Evolutionary conservation across 2,888 invertebrate genomes (phyloP), one percentile per base, ranked within the genome.

Genomic region (Brachyptera putata): DNA sequence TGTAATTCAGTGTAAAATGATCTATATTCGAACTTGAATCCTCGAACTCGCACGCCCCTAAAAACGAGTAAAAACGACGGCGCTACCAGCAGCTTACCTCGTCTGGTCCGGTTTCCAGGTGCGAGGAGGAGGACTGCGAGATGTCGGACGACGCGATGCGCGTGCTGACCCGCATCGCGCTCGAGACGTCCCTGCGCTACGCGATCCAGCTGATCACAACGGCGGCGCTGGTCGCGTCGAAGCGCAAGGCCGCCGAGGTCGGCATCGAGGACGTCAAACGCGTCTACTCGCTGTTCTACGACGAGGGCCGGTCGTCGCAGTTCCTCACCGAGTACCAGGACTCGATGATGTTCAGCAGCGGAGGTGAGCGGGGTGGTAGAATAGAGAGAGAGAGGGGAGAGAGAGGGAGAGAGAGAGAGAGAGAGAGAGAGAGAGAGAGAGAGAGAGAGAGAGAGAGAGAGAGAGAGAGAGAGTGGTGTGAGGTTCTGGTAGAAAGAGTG

Each of bases 121-220:
- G 95, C 72, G 96, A 98, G 71, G 99, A 99, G 70, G 99, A 99
- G 72, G 97, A 98, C 73, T 96, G 96, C 66, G 91, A 95, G 70
- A 90, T 99, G 85, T 86, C 89, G 0, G 85, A 86, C 1, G 95
- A 95, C 73, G 98, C 96, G 0, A 71, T 98, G 58, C 86, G 87
- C 0, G 91, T 98, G 7, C 79, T 99, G 37, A 95, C 97, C 0
- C 84, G 92, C 57, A 94, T 99, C 43, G 95, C 95, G 1, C 84
- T 87, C 11, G 95, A 95, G 72, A 95, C 97, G 0, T 95, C 95
- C 0, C 79, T 99, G 13, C 84, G 99, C 61, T 99, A 99, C 76
- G 92, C 96, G 26, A 98, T 99, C 73, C 99, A 99, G 72, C 82
- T 99, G 30, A 98, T 99, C 68, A 95, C 96, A 30, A 92, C 95